Conservation (phyloP, 2,113 vertebrate species). For the Gymnobelideus leadbeateri region DNA sequence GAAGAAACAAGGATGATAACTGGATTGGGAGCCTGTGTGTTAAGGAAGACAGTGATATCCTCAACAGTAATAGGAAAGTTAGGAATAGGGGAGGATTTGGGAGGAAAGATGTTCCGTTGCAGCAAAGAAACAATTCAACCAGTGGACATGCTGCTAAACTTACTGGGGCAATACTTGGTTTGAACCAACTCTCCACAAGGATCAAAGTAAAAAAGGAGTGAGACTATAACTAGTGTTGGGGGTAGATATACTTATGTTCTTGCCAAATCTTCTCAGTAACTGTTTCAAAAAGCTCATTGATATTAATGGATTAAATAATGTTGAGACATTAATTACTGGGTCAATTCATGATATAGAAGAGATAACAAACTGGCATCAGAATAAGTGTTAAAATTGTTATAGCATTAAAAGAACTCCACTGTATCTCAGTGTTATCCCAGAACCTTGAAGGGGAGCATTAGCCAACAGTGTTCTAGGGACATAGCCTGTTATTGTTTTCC, state of each 20-base stretch:
- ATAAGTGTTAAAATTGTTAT: neutral
- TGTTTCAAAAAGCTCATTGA: neutral
- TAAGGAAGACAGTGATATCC: too few species aligned
- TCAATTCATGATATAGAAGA: neutral
- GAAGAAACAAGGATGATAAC: too few species aligned
- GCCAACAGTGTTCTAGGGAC: neutral
- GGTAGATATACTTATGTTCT: neutral
- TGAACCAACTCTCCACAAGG: neutral
- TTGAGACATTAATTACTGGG: neutral
- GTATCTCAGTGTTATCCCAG: neutral
- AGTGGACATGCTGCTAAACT: neutral
- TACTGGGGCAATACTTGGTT: neutral
- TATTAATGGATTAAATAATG: neutral
- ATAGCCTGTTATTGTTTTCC: neutral
- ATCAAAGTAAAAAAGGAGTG: neutral
- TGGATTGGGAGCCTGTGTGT: too few species aligned
- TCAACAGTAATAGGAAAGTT: too few species aligned
- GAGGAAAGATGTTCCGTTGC: neutral
- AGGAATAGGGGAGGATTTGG: too few species aligned
- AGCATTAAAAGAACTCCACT: neutral
- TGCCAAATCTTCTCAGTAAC: neutral
- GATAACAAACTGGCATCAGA: neutral
- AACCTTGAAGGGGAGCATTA: neutral
- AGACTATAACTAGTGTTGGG: neutral
- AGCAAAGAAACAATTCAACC: neutral